phyloP scores from a whole-genome alignment of 2,113 vertebrate species.

The Malurus alboscapulatus region DNA sequence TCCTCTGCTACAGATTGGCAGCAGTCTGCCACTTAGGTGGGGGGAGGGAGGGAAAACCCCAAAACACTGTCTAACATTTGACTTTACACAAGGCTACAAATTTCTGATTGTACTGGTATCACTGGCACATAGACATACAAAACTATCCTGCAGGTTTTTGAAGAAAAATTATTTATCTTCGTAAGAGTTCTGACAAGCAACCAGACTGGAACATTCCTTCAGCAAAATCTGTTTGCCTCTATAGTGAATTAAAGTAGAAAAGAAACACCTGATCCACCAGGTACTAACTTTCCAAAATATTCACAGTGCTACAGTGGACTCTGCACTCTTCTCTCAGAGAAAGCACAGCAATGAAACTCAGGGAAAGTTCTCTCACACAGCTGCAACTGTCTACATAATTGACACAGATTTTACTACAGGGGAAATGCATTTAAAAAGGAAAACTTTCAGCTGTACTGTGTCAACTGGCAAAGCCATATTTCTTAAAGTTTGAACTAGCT shows the following conservation, averaged over 20 bases:
- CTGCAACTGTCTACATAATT: background rate
- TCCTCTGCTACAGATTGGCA: background rate
- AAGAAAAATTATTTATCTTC: background rate
- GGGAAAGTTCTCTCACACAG: background rate
- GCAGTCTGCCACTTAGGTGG: background rate
- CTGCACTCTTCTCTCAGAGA: background rate
- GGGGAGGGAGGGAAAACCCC: background rate
- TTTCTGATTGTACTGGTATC: background rate
- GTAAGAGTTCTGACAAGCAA: background rate
- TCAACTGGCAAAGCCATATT: background rate
- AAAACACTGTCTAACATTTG: background rate
- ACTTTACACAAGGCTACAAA: background rate
- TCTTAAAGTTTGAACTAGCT: background rate
- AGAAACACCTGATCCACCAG: background rate
- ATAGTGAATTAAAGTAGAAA: accelerated
- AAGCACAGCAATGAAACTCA: background rate
- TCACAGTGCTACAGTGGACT: background rate
- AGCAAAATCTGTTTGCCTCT: background rate
- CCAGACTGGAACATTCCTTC: background rate
- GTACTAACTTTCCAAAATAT: background rate
- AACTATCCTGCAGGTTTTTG: background rate
- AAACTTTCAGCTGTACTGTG: background rate
- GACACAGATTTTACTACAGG: background rate
- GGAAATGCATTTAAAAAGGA: background rate
- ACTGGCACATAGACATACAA: background rate